phyloP scores from a whole-genome alignment of 1,140 invertebrate genomes.

The Drosophila mauritiana region DNA sequence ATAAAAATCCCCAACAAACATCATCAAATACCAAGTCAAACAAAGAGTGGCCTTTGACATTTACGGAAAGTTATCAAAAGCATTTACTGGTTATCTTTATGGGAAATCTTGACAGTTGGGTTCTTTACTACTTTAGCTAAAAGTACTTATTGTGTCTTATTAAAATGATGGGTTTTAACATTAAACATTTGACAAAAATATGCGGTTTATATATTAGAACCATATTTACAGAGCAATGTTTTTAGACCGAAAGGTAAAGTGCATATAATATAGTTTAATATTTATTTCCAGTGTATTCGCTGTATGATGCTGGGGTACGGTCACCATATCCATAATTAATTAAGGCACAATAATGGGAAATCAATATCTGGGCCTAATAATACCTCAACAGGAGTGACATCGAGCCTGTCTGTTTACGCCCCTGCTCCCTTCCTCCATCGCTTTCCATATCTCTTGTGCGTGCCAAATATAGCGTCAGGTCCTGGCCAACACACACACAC shows the following conservation, averaged over 20 bases:
- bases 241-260: too few relatives aligned
- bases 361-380: constrained; percentile 71
- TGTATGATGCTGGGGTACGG: constrained; percentile 26
- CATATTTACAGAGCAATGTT: too few relatives aligned
- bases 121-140: too few relatives aligned
- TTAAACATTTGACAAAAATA: too few relatives aligned
- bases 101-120: too few relatives aligned
- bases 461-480: constrained; percentile 77
- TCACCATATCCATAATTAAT: constrained; percentile 68
- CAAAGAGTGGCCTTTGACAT: too few relatives aligned
- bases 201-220: too few relatives aligned
- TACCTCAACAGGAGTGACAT: constrained; percentile 42
- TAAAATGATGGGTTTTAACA: too few relatives aligned
- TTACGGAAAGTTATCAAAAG: too few relatives aligned
- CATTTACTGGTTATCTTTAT: too few relatives aligned
- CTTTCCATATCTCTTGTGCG: constrained; percentile 44
- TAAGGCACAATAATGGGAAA: constrained; percentile 70
- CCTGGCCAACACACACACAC: constrained; percentile 42
- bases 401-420: background rate
- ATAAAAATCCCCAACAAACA: background rate
- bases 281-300: constrained; percentile 4
- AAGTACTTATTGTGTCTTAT: too few relatives aligned
- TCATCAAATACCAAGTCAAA: background rate
- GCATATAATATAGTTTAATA: background rate
- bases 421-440: background rate